phyloP scores from a whole-genome alignment of 1,140 invertebrate species.

The Idris sp. region DNA sequence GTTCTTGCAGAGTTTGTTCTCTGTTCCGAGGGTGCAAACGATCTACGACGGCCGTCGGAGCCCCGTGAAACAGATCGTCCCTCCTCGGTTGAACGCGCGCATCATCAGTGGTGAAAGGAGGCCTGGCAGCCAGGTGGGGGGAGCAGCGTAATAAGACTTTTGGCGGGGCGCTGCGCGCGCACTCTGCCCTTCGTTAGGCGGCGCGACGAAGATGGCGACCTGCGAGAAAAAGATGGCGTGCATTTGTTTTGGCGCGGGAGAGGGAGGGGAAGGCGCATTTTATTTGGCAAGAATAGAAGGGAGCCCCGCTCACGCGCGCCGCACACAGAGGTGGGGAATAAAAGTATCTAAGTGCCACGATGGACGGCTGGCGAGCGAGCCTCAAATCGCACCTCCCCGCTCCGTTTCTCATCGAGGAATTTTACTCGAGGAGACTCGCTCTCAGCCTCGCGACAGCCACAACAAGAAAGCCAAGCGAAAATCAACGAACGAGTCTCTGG shows the following conservation, averaged over 20 bases:
- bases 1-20: no score
- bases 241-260: conserved; percentile 41
- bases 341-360: conserved; percentile 72
- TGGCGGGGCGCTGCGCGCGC: conserved; percentile 1
- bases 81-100: conserved; percentile 20
- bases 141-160: no score
- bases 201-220: neutral
- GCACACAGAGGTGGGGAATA: conserved; percentile 63
- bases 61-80: conserved; percentile 20
- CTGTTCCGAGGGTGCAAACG: conserved; percentile 21
- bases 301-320: no score
- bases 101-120: conserved; percentile 7
- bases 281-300: conserved; percentile 61
- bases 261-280: conserved; percentile 41
- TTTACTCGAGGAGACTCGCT: conserved; percentile 75
- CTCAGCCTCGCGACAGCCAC: no score
- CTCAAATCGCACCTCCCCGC: conserved; percentile 68
- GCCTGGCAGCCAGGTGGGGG: neutral
- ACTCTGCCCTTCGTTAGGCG: neutral
- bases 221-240: conserved; percentile 32
- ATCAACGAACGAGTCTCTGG: conserved; percentile 69
- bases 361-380: conserved; percentile 75
- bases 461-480: no score
- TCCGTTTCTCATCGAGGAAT: conserved; percentile 72
- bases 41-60: conserved; percentile 43